Conservation (phyloP, 37 sponge, comb jelly and placozoan species). For the Chondrosia reniformis region DNA sequence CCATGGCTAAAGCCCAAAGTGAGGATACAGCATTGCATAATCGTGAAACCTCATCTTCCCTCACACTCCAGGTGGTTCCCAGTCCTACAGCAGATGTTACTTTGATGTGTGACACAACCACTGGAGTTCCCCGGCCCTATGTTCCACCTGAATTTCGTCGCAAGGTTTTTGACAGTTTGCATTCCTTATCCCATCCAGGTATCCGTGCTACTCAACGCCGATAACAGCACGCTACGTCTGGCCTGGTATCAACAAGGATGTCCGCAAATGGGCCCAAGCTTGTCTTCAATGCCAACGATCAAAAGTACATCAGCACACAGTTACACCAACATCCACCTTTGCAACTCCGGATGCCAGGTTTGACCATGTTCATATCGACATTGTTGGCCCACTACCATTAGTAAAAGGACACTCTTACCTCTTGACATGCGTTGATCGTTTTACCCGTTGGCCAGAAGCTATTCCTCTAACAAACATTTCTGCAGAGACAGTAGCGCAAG, state of each 20-base stretch:
- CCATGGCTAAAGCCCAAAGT: slow-evolving; percentile 37
- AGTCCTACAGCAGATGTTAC: neutral
- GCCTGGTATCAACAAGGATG: slow-evolving; percentile 40
- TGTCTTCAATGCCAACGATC: slow-evolving; percentile 37
- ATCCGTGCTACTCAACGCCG: slow-evolving; percentile 34
- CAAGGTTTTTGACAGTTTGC: slow-evolving; percentile 26
- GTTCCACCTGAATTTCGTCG: slow-evolving; percentile 27
- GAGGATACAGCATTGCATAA: neutral
- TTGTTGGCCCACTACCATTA: slow-evolving; percentile 50
- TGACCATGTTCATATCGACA: slow-evolving; percentile 34
- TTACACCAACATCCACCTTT: slow-evolving; percentile 8
- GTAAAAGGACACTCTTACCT: slow-evolving; percentile 28
- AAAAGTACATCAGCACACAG: slow-evolving; percentile 42
- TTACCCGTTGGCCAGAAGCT: slow-evolving; percentile 46
- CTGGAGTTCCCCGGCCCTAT: slow-evolving; percentile 30
- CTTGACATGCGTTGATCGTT: slow-evolving; percentile 40
- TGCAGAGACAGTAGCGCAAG: slow-evolving; percentile 39
- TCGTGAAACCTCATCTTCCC: neutral
- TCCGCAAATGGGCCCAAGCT: slow-evolving; percentile 33
- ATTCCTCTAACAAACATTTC: slow-evolving; percentile 28
- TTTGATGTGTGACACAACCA: slow-evolving; percentile 34
- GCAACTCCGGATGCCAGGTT: slow-evolving; percentile 29
- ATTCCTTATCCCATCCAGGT: slow-evolving; percentile 42
- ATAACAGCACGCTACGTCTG: slow-evolving; percentile 40
- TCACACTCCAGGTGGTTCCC: slow-evolving; percentile 12